Conservation (phyloP, 2,797 vertebrate species). For the Aldrovandia affinis region DNA sequence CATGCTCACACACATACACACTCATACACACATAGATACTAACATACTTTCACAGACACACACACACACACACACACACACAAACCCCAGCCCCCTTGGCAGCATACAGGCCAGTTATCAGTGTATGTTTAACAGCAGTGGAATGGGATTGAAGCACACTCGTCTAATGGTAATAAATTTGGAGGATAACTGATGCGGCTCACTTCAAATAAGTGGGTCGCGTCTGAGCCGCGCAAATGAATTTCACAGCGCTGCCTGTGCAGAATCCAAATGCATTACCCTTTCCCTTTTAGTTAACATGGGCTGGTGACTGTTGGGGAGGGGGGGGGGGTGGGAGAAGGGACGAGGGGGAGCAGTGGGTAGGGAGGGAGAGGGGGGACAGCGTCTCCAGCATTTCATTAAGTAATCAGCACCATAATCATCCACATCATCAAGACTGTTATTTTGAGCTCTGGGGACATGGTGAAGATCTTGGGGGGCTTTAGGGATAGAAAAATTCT, state of each 20-base stretch:
- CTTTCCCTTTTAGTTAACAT: conserved; percentile 34
- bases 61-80: conserved; percentile 29
- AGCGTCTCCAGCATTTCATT: conserved; percentile 9
- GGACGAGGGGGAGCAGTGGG: background rate
- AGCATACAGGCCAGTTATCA: background rate
- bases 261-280: conserved; percentile 50
- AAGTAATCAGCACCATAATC: conserved; percentile 25
- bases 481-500: background rate
- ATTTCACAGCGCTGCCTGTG: conserved; percentile 38
- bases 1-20: conserved; percentile 23
- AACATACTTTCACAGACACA: background rate
- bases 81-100: conserved; percentile 23
- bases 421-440: background rate
- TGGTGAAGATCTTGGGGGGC: background rate
- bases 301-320: conserved; percentile 22
- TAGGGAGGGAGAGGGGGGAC: background rate
- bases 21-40: background rate
- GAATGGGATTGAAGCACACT: conserved; percentile 25
- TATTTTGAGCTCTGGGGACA: conserved; percentile 16
- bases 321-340: background rate
- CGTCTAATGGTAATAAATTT: conserved; percentile 51
- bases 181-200: conserved; percentile 54
- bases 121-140: conserved; percentile 5
- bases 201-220: conserved; percentile 53
- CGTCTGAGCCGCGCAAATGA: conserved; percentile 44